Evolutionary conservation across 1,140 invertebrate species (phyloP).

Genomic region (Pomphorhynchus laevis): DNA sequence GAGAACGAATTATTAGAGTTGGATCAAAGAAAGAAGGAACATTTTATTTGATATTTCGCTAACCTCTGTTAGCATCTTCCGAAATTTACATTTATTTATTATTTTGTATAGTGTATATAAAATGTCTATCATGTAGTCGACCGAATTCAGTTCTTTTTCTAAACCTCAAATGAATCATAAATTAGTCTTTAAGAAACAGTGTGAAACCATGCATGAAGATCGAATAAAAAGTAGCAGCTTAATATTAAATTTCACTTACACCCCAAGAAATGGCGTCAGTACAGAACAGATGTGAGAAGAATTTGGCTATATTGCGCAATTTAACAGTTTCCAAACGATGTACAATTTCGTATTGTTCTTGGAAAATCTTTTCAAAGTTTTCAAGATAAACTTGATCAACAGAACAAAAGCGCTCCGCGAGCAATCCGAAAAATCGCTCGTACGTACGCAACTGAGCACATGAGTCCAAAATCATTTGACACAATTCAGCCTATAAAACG

Average conservation of each 20-base stretch:
- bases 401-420: conserved; percentile 59
- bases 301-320: conserved; percentile 77
- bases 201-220: too few species aligned
- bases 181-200: too few species aligned
- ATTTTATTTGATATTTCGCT: too few species aligned
- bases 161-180: too few species aligned
- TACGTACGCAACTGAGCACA: conserved; percentile 92
- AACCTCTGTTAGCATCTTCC: too few species aligned
- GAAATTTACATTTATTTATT: too few species aligned
- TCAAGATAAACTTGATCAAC: conserved; percentile 50
- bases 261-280: conserved; percentile 68
- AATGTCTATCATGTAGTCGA: too few species aligned
- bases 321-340: conserved; percentile 68
- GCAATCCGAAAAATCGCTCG: conserved; percentile 76
- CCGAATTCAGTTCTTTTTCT: too few species aligned
- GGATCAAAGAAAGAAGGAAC: too few species aligned
- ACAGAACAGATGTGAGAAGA: conserved; percentile 72
- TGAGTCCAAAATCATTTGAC: conserved; percentile 93
- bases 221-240: not conserved
- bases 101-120: too few species aligned
- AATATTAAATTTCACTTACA: conserved; percentile 24
- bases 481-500: conserved; percentile 34
- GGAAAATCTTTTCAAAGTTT: conserved; percentile 71
- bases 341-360: conserved; percentile 57
- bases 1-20: too few species aligned